Evolutionary conservation across 2,113 vertebrate species (phyloP), one percentile per base, ranked within the genome.

Genomic region (Lamprologus sp.): DNA sequence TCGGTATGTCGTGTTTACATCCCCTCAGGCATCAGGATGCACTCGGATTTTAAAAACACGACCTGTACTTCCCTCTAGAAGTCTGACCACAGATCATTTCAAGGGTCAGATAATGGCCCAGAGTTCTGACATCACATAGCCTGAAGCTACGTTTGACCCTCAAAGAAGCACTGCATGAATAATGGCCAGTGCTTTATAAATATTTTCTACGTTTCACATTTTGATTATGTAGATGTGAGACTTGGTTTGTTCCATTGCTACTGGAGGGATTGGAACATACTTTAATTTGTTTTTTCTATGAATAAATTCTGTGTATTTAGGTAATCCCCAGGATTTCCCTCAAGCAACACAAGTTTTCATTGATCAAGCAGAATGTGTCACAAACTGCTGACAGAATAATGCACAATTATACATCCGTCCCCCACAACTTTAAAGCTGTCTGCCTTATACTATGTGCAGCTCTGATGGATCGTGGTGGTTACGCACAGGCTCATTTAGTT

Each of bases 1-100:
- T 60, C 19, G 45, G 54, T 23, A 82, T 88, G 88, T 84, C 6
- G 9, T 87, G 85, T 87, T 90, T 85, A 53, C 60, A 37, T 83
- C 81, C 42, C 85, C 55, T 83, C 85, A 83, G 85, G 90, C 87
- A 63, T 53, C 49, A 70, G 8, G 21, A 82, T 40, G 87, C 83
- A 75, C 81, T 84, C 81, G 0, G 60, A 84, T 70, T 49, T 82
- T 37, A 81, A 80, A 85, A 84, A 82, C 31, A 87, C 17, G 37
- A 80, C 79, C 53, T 60, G 40, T 12, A 80, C 47, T 49, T 1
- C 35, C 37, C 35, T 80, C 10, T 11, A 9, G 13, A 70, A 79
- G 51, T 63, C 87, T 58, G 81, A 75, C 31, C 51, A 45, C 23
- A 21, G 85, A 53, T 45, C 28, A 33, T 60, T 68, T 65, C 19